Evolutionary conservation across 2,888 invertebrate species (phyloP).

Genomic region (Chloroclystis v-ata): DNA sequence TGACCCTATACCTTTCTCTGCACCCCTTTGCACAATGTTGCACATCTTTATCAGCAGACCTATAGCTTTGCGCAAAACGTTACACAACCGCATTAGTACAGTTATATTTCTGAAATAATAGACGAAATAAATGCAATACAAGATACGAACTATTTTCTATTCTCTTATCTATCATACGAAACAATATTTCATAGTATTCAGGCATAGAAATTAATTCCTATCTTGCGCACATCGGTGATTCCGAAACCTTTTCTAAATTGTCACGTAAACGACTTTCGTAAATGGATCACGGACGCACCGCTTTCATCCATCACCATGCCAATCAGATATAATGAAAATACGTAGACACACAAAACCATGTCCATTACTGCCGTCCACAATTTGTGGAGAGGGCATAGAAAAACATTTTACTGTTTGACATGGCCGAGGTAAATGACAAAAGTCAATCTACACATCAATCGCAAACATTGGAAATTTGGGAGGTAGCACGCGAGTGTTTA

Average conservation of each 20-base stretch:
- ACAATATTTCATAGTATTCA: slow-evolving; percentile 13
- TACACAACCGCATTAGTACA: slow-evolving; percentile 22
- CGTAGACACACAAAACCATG: slow-evolving; percentile 62
- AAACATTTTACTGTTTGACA: slow-evolving; percentile 75
- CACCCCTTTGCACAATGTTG: slow-evolving; percentile 59
- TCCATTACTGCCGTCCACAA: slow-evolving; percentile 67
- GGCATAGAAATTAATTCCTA: slow-evolving; percentile 12
- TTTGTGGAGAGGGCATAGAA: slow-evolving; percentile 68
- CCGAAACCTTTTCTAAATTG: slow-evolving; percentile 18
- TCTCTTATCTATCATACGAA: slow-evolving; percentile 12
- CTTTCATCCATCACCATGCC: slow-evolving; percentile 67
- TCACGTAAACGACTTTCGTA: slow-evolving; percentile 28
- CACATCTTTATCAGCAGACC: slow-evolving; percentile 46
- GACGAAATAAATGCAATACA: slow-evolving; percentile 17
- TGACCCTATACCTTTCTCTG: slow-evolving; percentile 47
- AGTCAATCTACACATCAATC: slow-evolving; percentile 78
- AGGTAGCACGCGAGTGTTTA: slow-evolving; percentile 74
- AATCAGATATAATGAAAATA: slow-evolving; percentile 64
- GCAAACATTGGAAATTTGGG: slow-evolving; percentile 77
- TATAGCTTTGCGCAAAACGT: slow-evolving; percentile 39
- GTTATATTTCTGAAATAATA: slow-evolving; percentile 24
- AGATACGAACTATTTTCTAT: slow-evolving; percentile 20
- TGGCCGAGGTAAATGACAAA: slow-evolving; percentile 76
- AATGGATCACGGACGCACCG: slow-evolving; percentile 49
- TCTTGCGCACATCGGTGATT: slow-evolving; percentile 26